Percentiles rank a stretch among this genome's conserved stretches.
These are phyloP conservation scores for Brachyrhaphis roseni DNA, from an alignment of 2,797 vertebrate species.

Conservation along the genomic window DNA sequence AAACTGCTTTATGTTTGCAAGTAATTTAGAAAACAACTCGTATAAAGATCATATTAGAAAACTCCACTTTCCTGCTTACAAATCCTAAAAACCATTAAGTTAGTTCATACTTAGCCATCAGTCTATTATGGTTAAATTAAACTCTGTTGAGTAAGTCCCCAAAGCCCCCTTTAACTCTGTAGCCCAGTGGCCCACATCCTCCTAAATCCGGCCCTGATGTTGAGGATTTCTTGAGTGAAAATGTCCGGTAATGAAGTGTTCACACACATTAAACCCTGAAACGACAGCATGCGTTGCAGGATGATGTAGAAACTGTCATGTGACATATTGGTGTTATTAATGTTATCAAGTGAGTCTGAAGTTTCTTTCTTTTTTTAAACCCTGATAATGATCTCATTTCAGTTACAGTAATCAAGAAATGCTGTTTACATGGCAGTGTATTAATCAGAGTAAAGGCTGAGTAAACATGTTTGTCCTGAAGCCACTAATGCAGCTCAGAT, in stretches of 20 bases:
- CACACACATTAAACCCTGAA: neutral
- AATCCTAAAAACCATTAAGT: neutral
- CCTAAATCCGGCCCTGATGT: neutral
- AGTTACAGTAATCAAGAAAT: neutral
- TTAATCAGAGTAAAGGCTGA: slow-evolving; percentile 4
- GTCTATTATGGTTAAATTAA: neutral
- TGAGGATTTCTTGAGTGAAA: neutral
- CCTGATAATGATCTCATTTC: neutral
- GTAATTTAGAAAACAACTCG: neutral
- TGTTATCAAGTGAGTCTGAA: neutral
- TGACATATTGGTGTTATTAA: neutral
- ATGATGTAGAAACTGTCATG: neutral
- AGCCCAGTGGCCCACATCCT: neutral
- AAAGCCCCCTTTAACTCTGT: neutral
- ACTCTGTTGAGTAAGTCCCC: neutral
- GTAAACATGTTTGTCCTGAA: slow-evolving; percentile 9
- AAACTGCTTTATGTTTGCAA: neutral
- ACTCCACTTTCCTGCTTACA: neutral
- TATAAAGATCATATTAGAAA: neutral
- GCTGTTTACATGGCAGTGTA: neutral
- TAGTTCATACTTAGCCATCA: neutral
- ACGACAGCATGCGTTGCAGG: neutral
- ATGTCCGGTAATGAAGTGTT: neutral
- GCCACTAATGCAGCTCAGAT: slow-evolving; percentile 11
- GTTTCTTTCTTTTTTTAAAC: neutral